Percentiles rank a stretch among this genome's conserved stretches.
Evolutionary conservation across 2,888 invertebrate genomes (phyloP).

Genomic region (Ametastegia equiseti): DNA sequence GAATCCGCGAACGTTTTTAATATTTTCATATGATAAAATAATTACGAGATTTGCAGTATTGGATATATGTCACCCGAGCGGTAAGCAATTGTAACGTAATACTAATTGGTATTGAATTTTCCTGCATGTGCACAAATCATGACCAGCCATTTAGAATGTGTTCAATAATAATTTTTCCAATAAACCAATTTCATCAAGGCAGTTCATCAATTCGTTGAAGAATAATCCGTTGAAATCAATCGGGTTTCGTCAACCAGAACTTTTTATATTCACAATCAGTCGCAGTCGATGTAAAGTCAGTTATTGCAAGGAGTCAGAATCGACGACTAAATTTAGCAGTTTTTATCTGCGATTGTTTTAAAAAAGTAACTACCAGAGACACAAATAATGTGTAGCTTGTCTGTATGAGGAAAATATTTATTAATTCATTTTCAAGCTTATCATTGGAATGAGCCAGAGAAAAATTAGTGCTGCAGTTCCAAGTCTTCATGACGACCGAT

Average conservation of each 20-base stretch:
- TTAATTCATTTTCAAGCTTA: too few relatives aligned
- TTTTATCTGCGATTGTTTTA: too few relatives aligned
- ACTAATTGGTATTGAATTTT: neutral
- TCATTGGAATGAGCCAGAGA: too few relatives aligned
- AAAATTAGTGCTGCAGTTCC: too few relatives aligned
- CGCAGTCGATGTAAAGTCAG: neutral
- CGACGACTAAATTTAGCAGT: neutral
- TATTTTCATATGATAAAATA: conserved; percentile 2
- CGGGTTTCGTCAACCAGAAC: neutral
- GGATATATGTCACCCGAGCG: neutral
- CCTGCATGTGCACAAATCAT: neutral
- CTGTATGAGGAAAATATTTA: too few relatives aligned
- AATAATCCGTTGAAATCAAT: neutral
- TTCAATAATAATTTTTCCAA: neutral
- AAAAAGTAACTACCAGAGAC: too few relatives aligned
- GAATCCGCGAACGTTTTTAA: neutral
- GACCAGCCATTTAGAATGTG: neutral
- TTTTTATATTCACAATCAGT: neutral
- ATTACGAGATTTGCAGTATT: neutral
- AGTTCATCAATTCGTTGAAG: neutral
- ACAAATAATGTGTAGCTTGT: too few relatives aligned
- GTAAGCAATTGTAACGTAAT: neutral
- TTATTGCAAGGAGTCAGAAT: neutral
- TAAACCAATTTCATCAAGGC: neutral
- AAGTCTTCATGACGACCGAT: too few relatives aligned